These are phyloP conservation scores for Bellardia bayeri DNA, from an alignment of 2,888 invertebrate species.

Conservation along the genomic window DNA sequence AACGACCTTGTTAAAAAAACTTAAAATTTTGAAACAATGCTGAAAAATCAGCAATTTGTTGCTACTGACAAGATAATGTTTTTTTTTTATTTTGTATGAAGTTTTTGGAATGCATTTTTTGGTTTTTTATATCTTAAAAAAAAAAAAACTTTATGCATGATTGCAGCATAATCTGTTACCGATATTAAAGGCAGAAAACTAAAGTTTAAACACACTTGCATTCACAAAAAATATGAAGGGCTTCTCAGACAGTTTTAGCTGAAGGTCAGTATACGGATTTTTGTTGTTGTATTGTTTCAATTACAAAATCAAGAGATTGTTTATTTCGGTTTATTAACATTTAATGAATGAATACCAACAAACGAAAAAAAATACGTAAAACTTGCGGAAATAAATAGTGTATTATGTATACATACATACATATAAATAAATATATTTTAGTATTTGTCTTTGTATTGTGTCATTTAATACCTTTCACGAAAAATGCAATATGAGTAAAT, in stretches of 20 bases:
- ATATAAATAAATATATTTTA: background rate
- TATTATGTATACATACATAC: too few species aligned
- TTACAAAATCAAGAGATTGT: conserved; percentile 60
- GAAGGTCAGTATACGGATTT: conserved; percentile 54
- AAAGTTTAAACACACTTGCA: conserved; percentile 15
- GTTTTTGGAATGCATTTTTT: conserved; percentile 39
- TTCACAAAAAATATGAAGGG: conserved; percentile 58
- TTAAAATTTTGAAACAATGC: conserved; percentile 3
- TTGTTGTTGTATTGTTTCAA: conserved; percentile 25
- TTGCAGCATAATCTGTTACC: conserved; percentile 48
- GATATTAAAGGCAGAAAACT: conserved; percentile 36
- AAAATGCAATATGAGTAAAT: conserved; percentile 48
- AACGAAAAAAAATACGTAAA: background rate
- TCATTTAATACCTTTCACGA: conserved; percentile 64
- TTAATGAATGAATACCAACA: conserved; percentile 20
- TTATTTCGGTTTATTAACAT: conserved; percentile 48
- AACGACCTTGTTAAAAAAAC: conserved; percentile 53
- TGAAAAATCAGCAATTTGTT: conserved; percentile 7
- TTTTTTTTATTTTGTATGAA: conserved; percentile 2
- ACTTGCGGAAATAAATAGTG: conserved; percentile 51
- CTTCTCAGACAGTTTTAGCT: conserved; percentile 54
- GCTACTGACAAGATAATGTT: conserved; percentile 28
- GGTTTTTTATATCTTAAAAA: background rate
- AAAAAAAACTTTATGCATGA: conserved; percentile 49
- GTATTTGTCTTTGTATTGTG: conserved; percentile 4